These are phyloP conservation scores for Leptobrachium ailaonicum DNA, from an alignment of 2,113 vertebrate genomes.

Conservation along the genomic window DNA sequence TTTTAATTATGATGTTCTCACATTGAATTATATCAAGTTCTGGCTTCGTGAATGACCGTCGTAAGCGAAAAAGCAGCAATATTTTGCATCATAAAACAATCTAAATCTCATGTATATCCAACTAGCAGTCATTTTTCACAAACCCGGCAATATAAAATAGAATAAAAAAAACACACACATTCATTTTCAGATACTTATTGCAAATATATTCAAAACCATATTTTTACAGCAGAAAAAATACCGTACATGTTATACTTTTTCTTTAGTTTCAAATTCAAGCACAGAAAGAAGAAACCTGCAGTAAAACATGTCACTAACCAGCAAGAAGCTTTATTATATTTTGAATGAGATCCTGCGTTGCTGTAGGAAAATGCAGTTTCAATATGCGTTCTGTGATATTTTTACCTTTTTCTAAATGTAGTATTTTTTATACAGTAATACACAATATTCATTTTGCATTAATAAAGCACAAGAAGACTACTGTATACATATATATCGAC, in stretches of 20 bases:
- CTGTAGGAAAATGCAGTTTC: no score
- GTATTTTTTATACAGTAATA: no score
- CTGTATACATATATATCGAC: no score
- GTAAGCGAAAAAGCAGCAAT: background rate
- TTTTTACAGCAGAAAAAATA: slow-evolving; percentile 2
- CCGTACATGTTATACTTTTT: background rate
- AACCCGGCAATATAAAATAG: background rate
- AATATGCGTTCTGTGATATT: no score
- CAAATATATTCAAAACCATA: slow-evolving; percentile 23
- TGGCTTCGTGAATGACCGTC: slow-evolving; percentile 12
- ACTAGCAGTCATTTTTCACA: slow-evolving; percentile 9
- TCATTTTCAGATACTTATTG: slow-evolving; percentile 12
- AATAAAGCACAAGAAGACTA: no score
- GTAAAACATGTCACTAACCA: no score
- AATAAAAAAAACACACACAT: slow-evolving; percentile 38
- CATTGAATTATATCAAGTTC: slow-evolving; percentile 13
- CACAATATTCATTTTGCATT: no score
- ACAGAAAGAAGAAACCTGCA: background rate
- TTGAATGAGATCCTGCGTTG: no score
- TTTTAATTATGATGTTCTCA: slow-evolving; percentile 38
- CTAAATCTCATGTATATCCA: slow-evolving; percentile 10
- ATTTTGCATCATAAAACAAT: slow-evolving; percentile 12
- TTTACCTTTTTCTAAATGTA: no score
- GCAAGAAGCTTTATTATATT: no score
- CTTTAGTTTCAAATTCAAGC: background rate